A percentile compares a stretch with the other conserved stretches of the same genome.
These are phyloP conservation scores for Dioctria rufipes DNA, from an alignment of 2,888 invertebrate species.

Conservation along the genomic window DNA sequence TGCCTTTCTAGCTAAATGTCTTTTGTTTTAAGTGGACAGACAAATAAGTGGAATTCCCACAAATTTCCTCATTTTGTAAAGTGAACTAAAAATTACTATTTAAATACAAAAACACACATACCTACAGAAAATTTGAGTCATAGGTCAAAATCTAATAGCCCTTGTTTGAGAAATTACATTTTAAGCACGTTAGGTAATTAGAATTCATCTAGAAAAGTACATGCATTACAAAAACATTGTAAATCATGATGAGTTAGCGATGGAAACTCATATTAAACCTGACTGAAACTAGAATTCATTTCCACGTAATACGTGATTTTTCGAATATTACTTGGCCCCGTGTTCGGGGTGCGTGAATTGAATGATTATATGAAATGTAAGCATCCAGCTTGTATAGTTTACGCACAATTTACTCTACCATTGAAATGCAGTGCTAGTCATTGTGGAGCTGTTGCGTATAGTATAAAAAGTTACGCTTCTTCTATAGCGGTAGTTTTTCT, in stretches of 20 bases:
- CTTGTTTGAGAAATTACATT: slow-evolving; percentile 14
- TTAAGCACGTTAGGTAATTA: slow-evolving; percentile 31
- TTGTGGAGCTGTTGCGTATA: too few species aligned
- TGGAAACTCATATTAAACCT: not conserved
- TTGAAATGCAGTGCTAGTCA: too few species aligned
- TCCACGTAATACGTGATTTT: slow-evolving; percentile 31
- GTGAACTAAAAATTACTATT: too few species aligned
- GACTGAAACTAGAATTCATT: not conserved
- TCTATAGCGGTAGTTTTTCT: too few species aligned
- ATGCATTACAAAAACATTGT: not conserved
- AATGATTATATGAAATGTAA: slow-evolving; percentile 18
- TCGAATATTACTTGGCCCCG: not conserved
- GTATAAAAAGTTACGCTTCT: too few species aligned
- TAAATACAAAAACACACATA: not conserved
- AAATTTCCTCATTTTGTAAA: too few species aligned
- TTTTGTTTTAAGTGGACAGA: not conserved
- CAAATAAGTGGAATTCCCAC: not conserved
- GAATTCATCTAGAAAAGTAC: slow-evolving; percentile 29
- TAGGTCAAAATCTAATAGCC: slow-evolving; percentile 31
- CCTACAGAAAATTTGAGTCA: slow-evolving; percentile 4
- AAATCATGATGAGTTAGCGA: not conserved
- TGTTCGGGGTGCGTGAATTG: slow-evolving; percentile 28
- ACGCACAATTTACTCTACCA: slow-evolving; percentile 5
- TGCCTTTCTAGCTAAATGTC: not conserved
- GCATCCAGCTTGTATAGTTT: not conserved